Evolutionary conservation across 2,888 invertebrate genomes (phyloP).

Genomic region (Galeruca laticollis): DNA sequence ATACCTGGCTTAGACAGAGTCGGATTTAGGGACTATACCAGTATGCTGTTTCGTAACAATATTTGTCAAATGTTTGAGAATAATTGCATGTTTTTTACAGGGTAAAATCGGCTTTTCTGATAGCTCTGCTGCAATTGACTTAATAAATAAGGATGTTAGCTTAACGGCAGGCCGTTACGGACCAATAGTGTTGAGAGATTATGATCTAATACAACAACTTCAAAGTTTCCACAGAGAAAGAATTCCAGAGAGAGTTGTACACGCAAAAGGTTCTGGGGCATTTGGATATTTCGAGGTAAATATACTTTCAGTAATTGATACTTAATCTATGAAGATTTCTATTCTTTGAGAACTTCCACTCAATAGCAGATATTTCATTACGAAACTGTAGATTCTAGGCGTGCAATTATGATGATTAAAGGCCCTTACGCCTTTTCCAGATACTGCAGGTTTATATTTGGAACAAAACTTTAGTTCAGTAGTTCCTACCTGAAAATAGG

Average conservation of each 20-base stretch:
- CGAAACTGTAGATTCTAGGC: too few relatives aligned
- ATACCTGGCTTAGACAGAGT: too few relatives aligned
- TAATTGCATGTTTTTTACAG: slow-evolving; percentile 17
- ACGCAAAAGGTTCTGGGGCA: slow-evolving; percentile 92
- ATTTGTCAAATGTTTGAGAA: background rate
- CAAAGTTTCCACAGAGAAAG: slow-evolving; percentile 86
- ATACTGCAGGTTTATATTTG: background rate
- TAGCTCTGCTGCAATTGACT: slow-evolving; percentile 45
- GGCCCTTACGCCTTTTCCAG: too few relatives aligned
- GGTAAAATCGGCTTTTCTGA: slow-evolving; percentile 27
- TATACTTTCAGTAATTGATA: too few relatives aligned
- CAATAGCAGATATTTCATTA: too few relatives aligned
- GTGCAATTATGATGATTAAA: too few relatives aligned
- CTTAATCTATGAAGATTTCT: too few relatives aligned
- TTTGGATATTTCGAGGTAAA: slow-evolving; percentile 85
- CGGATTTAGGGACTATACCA: too few relatives aligned
- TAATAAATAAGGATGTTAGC: slow-evolving; percentile 68
- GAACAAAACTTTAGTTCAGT: too few relatives aligned
- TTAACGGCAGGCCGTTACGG: slow-evolving; percentile 87
- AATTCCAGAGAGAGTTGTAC: slow-evolving; percentile 89
- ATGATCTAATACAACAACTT: slow-evolving; percentile 79
- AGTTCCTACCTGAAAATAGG: too few relatives aligned
- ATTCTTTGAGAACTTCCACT: too few relatives aligned
- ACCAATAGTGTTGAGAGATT: slow-evolving; percentile 86
- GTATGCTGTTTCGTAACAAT: too few relatives aligned